These are phyloP conservation scores for Misgurnus anguillicaudatus DNA, from an alignment of 2,113 vertebrate species.

Conservation along the genomic window DNA sequence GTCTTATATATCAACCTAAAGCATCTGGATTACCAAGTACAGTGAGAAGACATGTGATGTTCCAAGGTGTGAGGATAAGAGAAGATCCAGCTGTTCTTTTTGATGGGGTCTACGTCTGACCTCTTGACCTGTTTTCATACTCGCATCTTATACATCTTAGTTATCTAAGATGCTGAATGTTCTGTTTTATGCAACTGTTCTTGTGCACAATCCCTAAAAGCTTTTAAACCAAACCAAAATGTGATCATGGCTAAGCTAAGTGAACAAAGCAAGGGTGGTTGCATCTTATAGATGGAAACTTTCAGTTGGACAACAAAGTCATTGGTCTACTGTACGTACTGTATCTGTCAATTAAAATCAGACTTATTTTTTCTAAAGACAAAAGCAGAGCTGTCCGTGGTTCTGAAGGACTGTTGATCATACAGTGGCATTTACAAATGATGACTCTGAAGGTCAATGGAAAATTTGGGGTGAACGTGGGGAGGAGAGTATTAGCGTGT, in stretches of 20 bases:
- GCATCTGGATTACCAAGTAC: no score
- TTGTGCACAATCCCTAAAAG: not conserved
- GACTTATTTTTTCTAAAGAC: constrained; percentile 36
- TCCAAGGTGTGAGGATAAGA: no score
- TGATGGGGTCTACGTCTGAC: not conserved
- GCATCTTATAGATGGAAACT: not conserved
- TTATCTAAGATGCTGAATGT: not conserved
- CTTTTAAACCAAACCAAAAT: constrained; percentile 4
- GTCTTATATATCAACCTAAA: no score
- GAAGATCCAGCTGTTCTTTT: no score
- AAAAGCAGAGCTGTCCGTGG: constrained; percentile 64
- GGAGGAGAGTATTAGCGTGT: no score
- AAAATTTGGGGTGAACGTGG: not conserved
- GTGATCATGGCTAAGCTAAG: not conserved
- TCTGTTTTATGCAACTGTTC: constrained; percentile 2
- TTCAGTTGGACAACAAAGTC: not conserved
- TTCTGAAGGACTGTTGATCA: constrained; percentile 57
- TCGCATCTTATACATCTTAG: not conserved
- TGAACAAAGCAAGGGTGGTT: not conserved
- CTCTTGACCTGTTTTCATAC: not conserved
- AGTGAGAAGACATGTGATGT: no score
- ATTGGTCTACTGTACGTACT: constrained; percentile 18
- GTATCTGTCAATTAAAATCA: constrained; percentile 43
- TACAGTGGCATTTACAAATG: not conserved
- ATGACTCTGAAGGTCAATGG: constrained; percentile 5